Conservation (phyloP, 2,888 invertebrate genomes). For the Lumbricus terrestris region DNA sequence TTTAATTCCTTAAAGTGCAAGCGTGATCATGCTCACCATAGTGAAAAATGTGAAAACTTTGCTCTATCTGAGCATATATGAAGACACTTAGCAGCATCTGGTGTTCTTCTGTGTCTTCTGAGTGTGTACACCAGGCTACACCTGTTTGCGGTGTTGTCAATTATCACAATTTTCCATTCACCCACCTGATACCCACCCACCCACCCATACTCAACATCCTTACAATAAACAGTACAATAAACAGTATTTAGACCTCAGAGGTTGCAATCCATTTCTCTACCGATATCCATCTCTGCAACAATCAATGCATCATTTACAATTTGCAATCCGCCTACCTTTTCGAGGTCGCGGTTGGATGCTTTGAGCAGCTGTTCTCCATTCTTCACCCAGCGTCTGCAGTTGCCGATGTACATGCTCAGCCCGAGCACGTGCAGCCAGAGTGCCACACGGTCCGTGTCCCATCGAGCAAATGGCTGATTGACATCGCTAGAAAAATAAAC, state of each 20-base stretch:
- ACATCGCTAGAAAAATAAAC: constrained; percentile 62
- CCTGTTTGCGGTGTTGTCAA: not conserved
- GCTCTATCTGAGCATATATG: not conserved
- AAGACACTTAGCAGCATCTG: not conserved
- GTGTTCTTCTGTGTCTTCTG: not conserved
- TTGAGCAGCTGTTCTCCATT: constrained; percentile 75
- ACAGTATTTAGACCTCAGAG: not conserved
- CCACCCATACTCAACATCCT: not conserved
- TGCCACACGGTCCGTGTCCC: constrained; percentile 73
- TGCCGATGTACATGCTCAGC: constrained; percentile 69
- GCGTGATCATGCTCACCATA: not conserved
- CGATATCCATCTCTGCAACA: not conserved
- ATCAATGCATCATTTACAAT: not conserved
- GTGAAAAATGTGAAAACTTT: no score
- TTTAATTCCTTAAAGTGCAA: not conserved
- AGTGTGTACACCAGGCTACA: not conserved
- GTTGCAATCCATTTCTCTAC: not conserved
- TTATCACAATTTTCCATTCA: not conserved
- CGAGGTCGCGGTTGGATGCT: constrained; percentile 77
- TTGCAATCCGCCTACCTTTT: constrained; percentile 66
- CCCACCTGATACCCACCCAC: not conserved
- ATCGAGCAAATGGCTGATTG: constrained; percentile 74
- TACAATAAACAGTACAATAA: not conserved
- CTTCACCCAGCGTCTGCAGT: constrained; percentile 80
- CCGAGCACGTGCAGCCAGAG: constrained; percentile 58